Conservation (phyloP, 1,140 invertebrate genomes). For the Anoplophora glabripennis region DNA sequence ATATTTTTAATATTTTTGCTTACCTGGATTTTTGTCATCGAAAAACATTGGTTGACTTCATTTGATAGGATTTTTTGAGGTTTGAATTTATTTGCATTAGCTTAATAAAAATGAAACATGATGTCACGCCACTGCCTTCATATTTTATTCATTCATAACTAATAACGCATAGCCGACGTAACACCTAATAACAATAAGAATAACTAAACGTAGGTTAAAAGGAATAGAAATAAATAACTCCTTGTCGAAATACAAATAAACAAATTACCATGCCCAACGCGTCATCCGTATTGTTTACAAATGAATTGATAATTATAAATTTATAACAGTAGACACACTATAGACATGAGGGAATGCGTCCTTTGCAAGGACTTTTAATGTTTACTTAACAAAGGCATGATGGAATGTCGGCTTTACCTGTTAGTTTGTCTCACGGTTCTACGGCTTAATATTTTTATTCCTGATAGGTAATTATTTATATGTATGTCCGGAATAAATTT, state of each 20-base stretch:
- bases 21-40: no score
- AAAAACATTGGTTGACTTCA: no score
- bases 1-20: no score
- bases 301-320: constrained; percentile 28
- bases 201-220: constrained; percentile 8
- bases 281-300: constrained; percentile 29
- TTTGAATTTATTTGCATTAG: no score
- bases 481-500: no score
- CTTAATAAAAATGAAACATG: no score
- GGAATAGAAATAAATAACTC: background rate
- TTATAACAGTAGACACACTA: constrained; percentile 28
- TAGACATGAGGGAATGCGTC: constrained; percentile 35
- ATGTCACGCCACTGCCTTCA: no score
- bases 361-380: constrained; percentile 38
- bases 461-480: no score
- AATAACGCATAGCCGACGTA: background rate
- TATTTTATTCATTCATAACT: constrained; percentile 17
- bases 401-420: constrained; percentile 20
- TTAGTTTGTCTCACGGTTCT: constrained; percentile 5
- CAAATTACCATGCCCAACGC: no score
- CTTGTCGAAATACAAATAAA: no score
- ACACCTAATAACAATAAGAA: constrained; percentile 7
- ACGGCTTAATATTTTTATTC: no score
- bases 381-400: constrained; percentile 31
- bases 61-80: no score